Conservation (phyloP, 2,113 vertebrate species). For the Scophthalmus maximus region DNA sequence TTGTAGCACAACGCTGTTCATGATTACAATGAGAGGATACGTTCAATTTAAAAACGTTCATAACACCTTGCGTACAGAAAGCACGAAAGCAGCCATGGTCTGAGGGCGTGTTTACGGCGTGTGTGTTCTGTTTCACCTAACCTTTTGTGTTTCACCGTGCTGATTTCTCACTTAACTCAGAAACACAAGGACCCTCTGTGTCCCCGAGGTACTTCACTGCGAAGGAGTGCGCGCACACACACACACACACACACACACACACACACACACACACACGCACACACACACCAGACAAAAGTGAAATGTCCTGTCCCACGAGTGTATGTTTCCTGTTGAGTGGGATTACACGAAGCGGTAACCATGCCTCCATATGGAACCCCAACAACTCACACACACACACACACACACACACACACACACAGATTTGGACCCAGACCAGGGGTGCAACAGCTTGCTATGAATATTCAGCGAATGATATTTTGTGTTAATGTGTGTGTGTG, state of each 20-base stretch:
- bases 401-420: constrained; percentile 15
- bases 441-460: too few species aligned
- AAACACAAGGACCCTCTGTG: constrained; percentile 52
- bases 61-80: too few species aligned
- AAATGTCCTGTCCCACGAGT: constrained; percentile 72
- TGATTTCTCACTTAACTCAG: constrained; percentile 41
- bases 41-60: too few species aligned
- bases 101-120: constrained; percentile 7
- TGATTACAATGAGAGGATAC: too few species aligned
- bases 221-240: constrained; percentile 22
- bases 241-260: constrained; percentile 3
- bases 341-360: constrained; percentile 60
- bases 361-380: constrained; percentile 42
- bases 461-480: neutral
- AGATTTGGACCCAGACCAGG: too few species aligned
- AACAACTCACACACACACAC: constrained; percentile 8
- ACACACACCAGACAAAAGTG: constrained; percentile 51
- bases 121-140: constrained; percentile 19
- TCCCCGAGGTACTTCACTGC: constrained; percentile 49
- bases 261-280: constrained; percentile 16
- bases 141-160: constrained; percentile 46
- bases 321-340: constrained; percentile 65
- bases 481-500: constrained; percentile 23
- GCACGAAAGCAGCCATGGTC: neutral
- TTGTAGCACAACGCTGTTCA: too few species aligned